Conservation (phyloP, 2,113 vertebrate species). For the Neodon shergylaensis region DNA sequence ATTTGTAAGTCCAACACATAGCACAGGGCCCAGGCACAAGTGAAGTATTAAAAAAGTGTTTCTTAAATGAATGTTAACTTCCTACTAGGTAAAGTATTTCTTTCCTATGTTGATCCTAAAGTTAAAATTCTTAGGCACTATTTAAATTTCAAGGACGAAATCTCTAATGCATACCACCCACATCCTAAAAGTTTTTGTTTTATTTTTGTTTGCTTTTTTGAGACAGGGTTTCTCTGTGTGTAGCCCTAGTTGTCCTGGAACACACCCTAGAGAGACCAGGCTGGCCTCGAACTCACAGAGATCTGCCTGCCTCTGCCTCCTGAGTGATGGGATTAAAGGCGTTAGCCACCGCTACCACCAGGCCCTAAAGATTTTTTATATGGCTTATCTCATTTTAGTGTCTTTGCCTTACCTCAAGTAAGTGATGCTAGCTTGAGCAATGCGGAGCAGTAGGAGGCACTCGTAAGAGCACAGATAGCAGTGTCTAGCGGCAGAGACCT, state of each 20-base stretch:
- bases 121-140: slow-evolving; percentile 50
- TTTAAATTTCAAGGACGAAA: slow-evolving; percentile 19
- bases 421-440: neutral
- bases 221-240: neutral
- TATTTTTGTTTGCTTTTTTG: neutral
- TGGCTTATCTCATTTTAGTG: neutral
- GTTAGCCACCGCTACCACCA: no score
- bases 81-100: neutral
- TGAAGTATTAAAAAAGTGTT: slow-evolving; percentile 34
- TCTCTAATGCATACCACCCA: neutral
- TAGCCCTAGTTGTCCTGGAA: neutral
- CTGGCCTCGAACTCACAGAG: neutral
- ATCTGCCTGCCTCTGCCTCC: neutral
- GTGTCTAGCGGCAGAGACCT: neutral
- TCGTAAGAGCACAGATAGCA: neutral
- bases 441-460: neutral
- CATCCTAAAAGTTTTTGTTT: neutral
- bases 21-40: neutral
- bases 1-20: slow-evolving; percentile 1
- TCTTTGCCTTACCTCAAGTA: slow-evolving; percentile 24
- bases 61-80: slow-evolving; percentile 25
- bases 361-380: neutral
- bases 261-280: neutral
- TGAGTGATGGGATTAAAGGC: neutral
- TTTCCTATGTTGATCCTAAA: slow-evolving; percentile 25